A percentile compares a stretch with the other conserved stretches of the same genome.
phyloP scores from a whole-genome alignment of 2,797 vertebrate genomes.

The Typhlichthys eigenmanni region DNA sequence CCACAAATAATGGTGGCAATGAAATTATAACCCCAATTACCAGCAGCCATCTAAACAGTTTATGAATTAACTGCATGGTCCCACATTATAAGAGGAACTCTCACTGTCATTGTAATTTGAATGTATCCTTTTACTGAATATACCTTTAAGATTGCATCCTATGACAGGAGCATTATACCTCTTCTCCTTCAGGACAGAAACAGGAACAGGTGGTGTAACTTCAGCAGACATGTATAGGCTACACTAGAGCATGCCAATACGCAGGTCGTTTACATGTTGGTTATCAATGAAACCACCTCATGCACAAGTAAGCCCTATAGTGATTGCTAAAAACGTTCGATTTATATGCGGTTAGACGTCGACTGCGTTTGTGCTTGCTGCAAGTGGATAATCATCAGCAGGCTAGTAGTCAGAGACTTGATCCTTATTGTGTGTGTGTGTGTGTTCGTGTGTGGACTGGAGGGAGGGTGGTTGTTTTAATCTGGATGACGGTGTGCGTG shows the following conservation, averaged over 20 bases:
- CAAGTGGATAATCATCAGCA: not conserved
- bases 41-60: constrained; percentile 15
- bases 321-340: not conserved
- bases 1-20: constrained; percentile 33
- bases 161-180: not conserved
- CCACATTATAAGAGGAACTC: constrained; percentile 5
- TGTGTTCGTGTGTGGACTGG: too few species aligned
- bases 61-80: constrained; percentile 8
- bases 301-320: too few species aligned
- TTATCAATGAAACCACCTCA: not conserved
- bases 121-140: constrained; percentile 11
- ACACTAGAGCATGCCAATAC: too few species aligned
- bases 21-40: constrained; percentile 36
- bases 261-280: not conserved
- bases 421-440: not conserved
- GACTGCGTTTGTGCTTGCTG: not conserved
- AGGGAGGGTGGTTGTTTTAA: too few species aligned
- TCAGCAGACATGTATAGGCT: too few species aligned
- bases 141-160: not conserved
- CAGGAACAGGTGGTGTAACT: not conserved
- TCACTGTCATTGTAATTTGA: constrained; percentile 1
- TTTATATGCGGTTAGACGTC: not conserved
- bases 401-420: not conserved
- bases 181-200: too few species aligned
- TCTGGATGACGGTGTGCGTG: too few species aligned